A percentile compares a stretch with the other conserved stretches of the same genome.
Conservation (phyloP, 2,888 invertebrate species). For the Deroplatys truncata region DNA sequence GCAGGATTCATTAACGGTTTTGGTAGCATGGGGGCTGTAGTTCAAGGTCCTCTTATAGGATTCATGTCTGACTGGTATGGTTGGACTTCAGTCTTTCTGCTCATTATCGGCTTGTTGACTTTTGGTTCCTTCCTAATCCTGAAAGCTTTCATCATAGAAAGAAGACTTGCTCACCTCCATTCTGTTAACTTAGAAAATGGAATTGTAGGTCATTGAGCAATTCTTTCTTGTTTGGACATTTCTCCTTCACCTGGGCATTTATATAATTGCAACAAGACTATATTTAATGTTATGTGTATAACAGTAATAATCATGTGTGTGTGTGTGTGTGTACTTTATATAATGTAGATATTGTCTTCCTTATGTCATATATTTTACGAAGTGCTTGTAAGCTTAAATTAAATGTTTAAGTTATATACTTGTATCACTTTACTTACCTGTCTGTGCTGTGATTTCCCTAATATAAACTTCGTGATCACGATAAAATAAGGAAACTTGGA, state of each 20-base stretch:
- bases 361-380: neutral
- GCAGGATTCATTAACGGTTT: conserved; percentile 48
- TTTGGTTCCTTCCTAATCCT: conserved; percentile 41
- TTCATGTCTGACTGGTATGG: conserved; percentile 43
- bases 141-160: conserved; percentile 39
- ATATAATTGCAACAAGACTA: neutral
- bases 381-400: neutral
- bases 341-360: neutral
- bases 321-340: too few species aligned
- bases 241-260: too few species aligned
- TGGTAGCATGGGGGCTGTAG: conserved; percentile 46
- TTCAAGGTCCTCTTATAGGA: conserved; percentile 48
- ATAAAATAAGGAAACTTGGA: too few species aligned
- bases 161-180: conserved; percentile 24
- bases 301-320: too few species aligned
- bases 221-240: neutral
- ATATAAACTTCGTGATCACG: too few species aligned
- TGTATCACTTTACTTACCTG: neutral
- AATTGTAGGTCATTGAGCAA: neutral
- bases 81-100: conserved; percentile 45
- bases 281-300: too few species aligned
- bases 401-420: neutral
- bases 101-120: conserved; percentile 42
- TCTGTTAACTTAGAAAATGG: neutral
- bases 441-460: too few species aligned